These are phyloP conservation scores for Drosophila erecta DNA, from an alignment of 1,140 invertebrate species.

Conservation along the genomic window DNA sequence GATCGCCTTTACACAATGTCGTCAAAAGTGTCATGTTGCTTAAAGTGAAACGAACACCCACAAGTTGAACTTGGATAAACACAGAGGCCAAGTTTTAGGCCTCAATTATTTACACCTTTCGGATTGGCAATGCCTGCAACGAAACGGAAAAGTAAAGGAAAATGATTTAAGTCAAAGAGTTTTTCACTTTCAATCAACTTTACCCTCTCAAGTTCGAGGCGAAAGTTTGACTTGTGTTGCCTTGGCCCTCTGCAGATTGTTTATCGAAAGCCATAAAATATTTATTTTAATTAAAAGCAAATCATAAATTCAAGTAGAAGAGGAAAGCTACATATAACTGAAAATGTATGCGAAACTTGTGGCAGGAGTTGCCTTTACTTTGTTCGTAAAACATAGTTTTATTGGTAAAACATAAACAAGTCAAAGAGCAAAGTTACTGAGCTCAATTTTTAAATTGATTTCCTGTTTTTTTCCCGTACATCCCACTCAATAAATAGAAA, in stretches of 20 bases:
- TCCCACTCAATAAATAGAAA: not conserved
- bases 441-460: not conserved
- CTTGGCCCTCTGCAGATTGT: constrained; percentile 20
- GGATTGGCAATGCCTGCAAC: constrained; percentile 46
- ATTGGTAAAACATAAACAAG: not conserved
- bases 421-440: not conserved
- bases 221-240: constrained; percentile 37
- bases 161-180: constrained; percentile 38
- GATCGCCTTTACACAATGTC: constrained; percentile 3
- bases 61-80: constrained; percentile 8
- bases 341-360: constrained; percentile 23
- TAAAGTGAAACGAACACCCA: constrained; percentile 14
- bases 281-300: constrained; percentile 68
- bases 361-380: constrained; percentile 4
- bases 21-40: constrained; percentile 26
- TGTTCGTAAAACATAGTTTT: constrained; percentile 8
- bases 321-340: not conserved
- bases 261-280: constrained; percentile 58
- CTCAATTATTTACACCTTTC: constrained; percentile 51
- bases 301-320: constrained; percentile 49
- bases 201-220: constrained; percentile 29
- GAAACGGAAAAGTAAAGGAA: constrained; percentile 32
- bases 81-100: constrained; percentile 37
- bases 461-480: too few species aligned
- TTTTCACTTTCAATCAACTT: constrained; percentile 47